Conservation (phyloP, 2,888 invertebrate genomes). For the Apeira syringaria region DNA sequence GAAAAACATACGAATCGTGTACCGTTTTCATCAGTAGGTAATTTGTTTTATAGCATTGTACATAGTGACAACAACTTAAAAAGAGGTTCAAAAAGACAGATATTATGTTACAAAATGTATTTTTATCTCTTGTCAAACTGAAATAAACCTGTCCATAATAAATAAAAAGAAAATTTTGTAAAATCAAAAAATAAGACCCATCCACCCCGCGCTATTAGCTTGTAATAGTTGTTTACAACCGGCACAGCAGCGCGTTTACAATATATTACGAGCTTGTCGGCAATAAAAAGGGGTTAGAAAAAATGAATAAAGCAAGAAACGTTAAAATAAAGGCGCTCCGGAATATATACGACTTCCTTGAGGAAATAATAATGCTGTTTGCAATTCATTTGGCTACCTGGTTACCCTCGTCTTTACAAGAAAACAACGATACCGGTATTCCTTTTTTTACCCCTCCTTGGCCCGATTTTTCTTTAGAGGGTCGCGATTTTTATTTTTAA, state of each 20-base stretch:
- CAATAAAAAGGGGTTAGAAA: conserved; percentile 80
- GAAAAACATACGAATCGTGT: too few relatives aligned
- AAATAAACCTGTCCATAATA: not conserved
- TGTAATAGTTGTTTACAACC: conserved; percentile 82
- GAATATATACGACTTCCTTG: conserved; percentile 83
- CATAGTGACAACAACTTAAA: too few relatives aligned
- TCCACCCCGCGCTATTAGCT: conserved; percentile 65
- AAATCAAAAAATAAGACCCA: conserved; percentile 31
- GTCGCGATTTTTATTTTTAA: conserved; percentile 70
- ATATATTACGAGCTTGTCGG: conserved; percentile 80
- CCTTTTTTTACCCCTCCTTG: conserved; percentile 60
- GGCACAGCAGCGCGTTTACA: conserved; percentile 74
- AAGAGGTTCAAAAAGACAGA: too few relatives aligned
- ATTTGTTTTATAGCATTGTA: too few relatives aligned
- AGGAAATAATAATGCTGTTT: conserved; percentile 85
- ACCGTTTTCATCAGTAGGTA: too few relatives aligned
- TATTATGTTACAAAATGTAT: too few relatives aligned
- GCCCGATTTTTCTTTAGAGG: conserved; percentile 66
- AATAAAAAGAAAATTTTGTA: conserved; percentile 22
- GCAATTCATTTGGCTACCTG: conserved; percentile 84
- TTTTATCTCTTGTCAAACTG: too few relatives aligned
- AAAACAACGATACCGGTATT: conserved; percentile 67
- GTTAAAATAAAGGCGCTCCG: conserved; percentile 79
- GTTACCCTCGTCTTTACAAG: conserved; percentile 69
- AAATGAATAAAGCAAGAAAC: conserved; percentile 78